Evolutionary conservation across 2,888 invertebrate species (phyloP), one percentile per base, ranked within the genome.

Genomic region (Melanargia galathea): DNA sequence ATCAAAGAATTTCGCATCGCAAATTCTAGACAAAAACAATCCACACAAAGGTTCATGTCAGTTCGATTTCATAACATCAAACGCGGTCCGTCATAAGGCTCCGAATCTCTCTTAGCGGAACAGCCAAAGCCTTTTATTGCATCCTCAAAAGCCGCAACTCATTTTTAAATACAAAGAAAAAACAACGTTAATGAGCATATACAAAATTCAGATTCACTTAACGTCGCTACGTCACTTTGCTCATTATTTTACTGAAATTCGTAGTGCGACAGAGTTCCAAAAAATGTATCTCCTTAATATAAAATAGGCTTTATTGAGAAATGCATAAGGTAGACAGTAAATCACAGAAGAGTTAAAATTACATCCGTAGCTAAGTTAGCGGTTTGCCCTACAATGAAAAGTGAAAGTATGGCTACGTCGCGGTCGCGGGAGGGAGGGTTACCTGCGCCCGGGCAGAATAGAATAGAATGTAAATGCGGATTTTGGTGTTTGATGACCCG

Each of bases 381-480:
- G 52, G 74, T 72, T 79, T 90, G 90, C 84, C 90, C 90, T 88
- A 90, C 83, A 87, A 86, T 84, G 83, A 87, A 90, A 90, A 90
- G 90, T 90, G 90, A 90, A 90, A 90, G 90, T 90, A 80, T 77
- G 77, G 73, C 76, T 74, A 71, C 75, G 72, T 74, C 74, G 78
- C 73, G 75, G 73, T 72, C 70, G 73, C 70, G 73, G 73, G 71
- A 66, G 70, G 66, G 73, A 40, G 76, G 78, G 75, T 78, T 81
- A 73, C 70, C 71, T 75, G 82, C 78, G 81, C 83, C 78, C 77
- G 84, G 80, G 81, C 81, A 74, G 84, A 66, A 70, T 74, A 74
- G 84, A 66, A 70, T 74, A 75, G 79, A 83, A 86, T 88, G 82
- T 81, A 83, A 85, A 86, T 78, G 78, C 82, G 81, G 84, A 83